Conservation (phyloP, 2,797 vertebrate species). For the Clamator glandarius region DNA sequence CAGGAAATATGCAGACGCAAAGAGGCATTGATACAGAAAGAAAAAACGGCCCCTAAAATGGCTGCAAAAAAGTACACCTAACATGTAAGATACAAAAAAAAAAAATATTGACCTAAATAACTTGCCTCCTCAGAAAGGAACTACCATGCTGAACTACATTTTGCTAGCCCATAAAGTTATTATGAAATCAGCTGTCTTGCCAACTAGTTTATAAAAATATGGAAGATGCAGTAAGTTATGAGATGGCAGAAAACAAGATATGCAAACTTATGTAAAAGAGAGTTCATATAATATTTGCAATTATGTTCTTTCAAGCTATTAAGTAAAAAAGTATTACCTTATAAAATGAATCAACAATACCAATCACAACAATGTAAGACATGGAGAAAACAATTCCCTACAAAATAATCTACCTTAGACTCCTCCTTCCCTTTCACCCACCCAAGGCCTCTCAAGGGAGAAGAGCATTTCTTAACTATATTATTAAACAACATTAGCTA, state of each 20-base stretch:
- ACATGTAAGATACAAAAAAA: not conserved
- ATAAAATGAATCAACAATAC: not conserved
- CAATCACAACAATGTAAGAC: not conserved
- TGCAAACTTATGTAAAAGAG: not conserved
- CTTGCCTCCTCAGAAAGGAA: not conserved
- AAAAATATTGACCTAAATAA: not conserved
- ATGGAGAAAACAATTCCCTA: not conserved
- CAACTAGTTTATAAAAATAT: not conserved
- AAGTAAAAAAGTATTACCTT: not conserved
- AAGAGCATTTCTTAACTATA: not conserved
- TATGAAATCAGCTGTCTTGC: not conserved
- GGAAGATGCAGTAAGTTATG: not conserved
- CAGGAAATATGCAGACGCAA: constrained; percentile 43
- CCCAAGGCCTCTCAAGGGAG: not conserved
- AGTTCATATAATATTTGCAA: not conserved
- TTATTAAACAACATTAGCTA: not conserved
- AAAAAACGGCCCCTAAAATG: constrained; percentile 27
- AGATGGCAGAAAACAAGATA: not conserved
- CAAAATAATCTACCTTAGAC: not conserved
- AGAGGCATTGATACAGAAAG: not conserved
- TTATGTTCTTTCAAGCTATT: not conserved
- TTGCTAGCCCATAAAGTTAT: not conserved
- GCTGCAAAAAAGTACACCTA: not conserved
- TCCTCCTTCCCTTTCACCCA: not conserved
- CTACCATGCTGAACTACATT: not conserved